Base-by-base conservation (phyloP, 2,113 vertebrate species). In the Tetrax tetrax region DNA sequence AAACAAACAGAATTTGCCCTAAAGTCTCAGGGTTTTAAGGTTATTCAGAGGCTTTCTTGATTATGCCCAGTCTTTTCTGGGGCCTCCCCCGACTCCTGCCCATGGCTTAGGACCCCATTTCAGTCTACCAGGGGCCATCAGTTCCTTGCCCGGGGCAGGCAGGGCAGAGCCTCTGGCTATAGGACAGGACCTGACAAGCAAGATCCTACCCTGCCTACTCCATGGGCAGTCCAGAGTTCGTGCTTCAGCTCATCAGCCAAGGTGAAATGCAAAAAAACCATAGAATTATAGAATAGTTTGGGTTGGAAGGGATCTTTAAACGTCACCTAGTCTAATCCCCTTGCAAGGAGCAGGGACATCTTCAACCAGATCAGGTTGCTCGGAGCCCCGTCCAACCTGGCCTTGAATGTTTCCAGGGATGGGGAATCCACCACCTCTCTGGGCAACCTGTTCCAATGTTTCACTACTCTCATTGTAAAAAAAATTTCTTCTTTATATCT, bases 31-130 rank as follows among this genome's bases (percentile, higher is more conserved):
- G 6, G 4, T 86, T 12, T 1, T 20, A n/a, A 63, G 7, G 7
- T 21, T 47, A 25, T 51, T 78, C 35, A 51, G 63, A 87, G 24
- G 4, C 6, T 48, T 83, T 79, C 14, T 6, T 79, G 16, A 12
- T 66, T 37, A 57, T 29, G 5, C 14, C 7, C 12, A 7, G 4
- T 53, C 48, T 82, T 28, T 69, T 4, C 22, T 3, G 1, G 27
- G 9, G 12, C 3, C 4, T 82, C 3, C 10, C 3, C 1, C 8
- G 5, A 35, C 8, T 22, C 8, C 43, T 83, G 15, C 11, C 22
- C 3, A 7, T 23, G 18, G 11, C 29, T 16, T 14, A 47, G 7
- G 19, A 24, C 5, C 4, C 7, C 48, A 6, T 47, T 69, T 69
- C 50, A 65, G 11, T 10, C 2, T 43, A 70, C 15, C 35, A 10